Base-by-base conservation (phyloP, 2,888 invertebrate genomes). In the Ceramica pisi region DNA sequence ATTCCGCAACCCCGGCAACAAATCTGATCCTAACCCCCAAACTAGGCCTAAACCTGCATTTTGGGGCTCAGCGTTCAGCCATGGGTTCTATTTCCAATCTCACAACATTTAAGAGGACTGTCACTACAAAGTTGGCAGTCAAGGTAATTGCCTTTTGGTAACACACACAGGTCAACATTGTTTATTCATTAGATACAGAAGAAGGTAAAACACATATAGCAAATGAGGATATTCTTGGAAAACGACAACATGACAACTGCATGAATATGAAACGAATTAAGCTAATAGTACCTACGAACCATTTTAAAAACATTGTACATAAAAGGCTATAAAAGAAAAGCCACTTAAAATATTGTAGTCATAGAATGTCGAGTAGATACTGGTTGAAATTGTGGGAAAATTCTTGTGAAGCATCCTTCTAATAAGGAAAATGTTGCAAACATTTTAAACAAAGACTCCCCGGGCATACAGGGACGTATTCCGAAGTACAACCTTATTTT, bases 401-500 rank as follows among this genome's bases (percentile, higher is more conserved):
- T 48, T 62, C 56, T 41, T 53, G 51, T 71, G 46, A 57, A 76
- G 66, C 57, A 62, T 53, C 66, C 71, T 67, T 55, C 67, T 76
- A 72, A 75, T 75, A 75, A 75, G 75, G 71, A 77, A 72, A 67
- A 72, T 76, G 57, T 72, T 77, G 57, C 59, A 55, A 76, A 67
- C 77, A 77, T 77, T 77, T 67, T 78, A 73, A 78, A 73, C 74
- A 78, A 68, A 78, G 62, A 73, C 55, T 61, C 63, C 56, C 44
- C 60, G 41, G 23, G 56, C 74, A 66, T 57, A 74, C 61, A 62
- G 51, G 62, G 48, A 44, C 44, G 38, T 78, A 71, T 76, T 71
- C 38, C 31, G 31, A 59, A 65, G 59, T 44, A 75, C 9, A 70
- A 68, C 70, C 57, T 81, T 75, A 66, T 71, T 81, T 81, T 77